A percentile compares a stretch with the other conserved stretches of the same genome.
Evolutionary conservation across 2,797 vertebrate species (phyloP).

Genomic region (Melanotaenia trifasciata): DNA sequence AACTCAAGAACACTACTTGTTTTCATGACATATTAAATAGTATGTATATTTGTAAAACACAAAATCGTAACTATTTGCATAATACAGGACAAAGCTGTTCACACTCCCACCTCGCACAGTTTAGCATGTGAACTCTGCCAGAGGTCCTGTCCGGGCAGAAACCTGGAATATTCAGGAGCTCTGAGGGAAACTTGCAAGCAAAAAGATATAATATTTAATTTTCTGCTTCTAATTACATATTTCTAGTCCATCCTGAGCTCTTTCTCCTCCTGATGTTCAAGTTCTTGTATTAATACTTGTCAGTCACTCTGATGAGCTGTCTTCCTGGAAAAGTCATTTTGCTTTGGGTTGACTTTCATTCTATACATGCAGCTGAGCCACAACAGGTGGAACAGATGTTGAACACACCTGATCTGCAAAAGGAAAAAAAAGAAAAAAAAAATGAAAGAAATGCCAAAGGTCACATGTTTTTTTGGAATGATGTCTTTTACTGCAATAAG

Average conservation of each 20-base stretch:
- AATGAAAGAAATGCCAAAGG: not conserved
- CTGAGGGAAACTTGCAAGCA: constrained; percentile 8
- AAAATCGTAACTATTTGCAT: constrained; percentile 10
- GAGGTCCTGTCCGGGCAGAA: constrained; percentile 19
- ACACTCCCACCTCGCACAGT: not conserved
- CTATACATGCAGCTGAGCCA: constrained; percentile 5
- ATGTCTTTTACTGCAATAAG: not conserved
- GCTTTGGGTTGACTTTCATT: constrained; percentile 29
- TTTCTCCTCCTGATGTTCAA: constrained; percentile 21
- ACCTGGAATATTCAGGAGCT: constrained; percentile 33
- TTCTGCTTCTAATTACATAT: constrained; percentile 31
- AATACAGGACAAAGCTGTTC: not conserved
- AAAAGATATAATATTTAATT: constrained; percentile 7
- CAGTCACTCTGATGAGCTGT: constrained; percentile 53
- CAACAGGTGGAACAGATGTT: constrained; percentile 41
- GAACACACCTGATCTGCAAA: constrained; percentile 19
- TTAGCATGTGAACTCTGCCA: constrained; percentile 22
- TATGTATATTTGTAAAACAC: constrained; percentile 20
- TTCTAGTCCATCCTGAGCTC: constrained; percentile 24
- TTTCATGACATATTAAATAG: constrained; percentile 34
- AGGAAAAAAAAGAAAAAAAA: not conserved
- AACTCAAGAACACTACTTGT: constrained; percentile 14
- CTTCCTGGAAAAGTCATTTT: constrained; percentile 16
- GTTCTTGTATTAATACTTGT: constrained; percentile 31
- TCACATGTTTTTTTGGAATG: constrained; percentile 25